Conservation (phyloP, 2,797 vertebrate species). For the Hoplostethus mediterraneus region DNA sequence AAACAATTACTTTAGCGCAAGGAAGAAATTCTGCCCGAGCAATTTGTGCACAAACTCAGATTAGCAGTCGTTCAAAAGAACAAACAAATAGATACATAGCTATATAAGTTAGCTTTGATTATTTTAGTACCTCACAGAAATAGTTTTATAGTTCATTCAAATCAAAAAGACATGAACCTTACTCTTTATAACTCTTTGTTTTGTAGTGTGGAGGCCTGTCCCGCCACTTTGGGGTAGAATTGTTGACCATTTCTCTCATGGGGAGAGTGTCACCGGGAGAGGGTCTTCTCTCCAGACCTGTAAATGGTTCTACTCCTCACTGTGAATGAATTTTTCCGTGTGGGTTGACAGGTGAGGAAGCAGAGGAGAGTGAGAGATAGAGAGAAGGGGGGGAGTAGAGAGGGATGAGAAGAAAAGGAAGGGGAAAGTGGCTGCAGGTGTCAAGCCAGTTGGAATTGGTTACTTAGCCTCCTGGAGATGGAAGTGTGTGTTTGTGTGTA, state of each 20-base stretch:
- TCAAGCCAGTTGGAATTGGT: slow-evolving; percentile 76
- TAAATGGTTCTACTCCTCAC: slow-evolving; percentile 68
- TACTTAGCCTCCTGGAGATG: slow-evolving; percentile 59
- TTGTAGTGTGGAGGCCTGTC: not conserved
- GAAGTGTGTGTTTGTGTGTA: slow-evolving; percentile 18
- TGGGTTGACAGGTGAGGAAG: slow-evolving; percentile 63
- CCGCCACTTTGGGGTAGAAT: slow-evolving; percentile 13
- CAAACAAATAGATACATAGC: not conserved
- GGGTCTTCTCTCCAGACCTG: slow-evolving; percentile 45
- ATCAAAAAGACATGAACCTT: not conserved
- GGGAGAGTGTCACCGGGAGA: slow-evolving; percentile 30
- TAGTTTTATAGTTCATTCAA: not conserved
- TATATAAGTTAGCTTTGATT: not conserved
- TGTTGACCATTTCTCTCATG: slow-evolving; percentile 39
- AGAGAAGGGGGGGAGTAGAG: slow-evolving; percentile 19
- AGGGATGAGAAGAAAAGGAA: slow-evolving; percentile 15
- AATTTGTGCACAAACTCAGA: not conserved
- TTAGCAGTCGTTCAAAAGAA: not conserved
- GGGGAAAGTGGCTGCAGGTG: slow-evolving; percentile 61
- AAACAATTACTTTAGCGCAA: slow-evolving; percentile 1
- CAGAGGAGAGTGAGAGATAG: slow-evolving; percentile 30
- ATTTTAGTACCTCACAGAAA: not conserved
- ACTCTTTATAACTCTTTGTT: not conserved
- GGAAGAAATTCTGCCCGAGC: slow-evolving; percentile 5
- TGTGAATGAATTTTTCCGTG: slow-evolving; percentile 64